Percentiles rank a stretch among this genome's conserved stretches.
Conservation (phyloP, 2,888 invertebrate species). For the Caenorhabditis sp. region DNA sequence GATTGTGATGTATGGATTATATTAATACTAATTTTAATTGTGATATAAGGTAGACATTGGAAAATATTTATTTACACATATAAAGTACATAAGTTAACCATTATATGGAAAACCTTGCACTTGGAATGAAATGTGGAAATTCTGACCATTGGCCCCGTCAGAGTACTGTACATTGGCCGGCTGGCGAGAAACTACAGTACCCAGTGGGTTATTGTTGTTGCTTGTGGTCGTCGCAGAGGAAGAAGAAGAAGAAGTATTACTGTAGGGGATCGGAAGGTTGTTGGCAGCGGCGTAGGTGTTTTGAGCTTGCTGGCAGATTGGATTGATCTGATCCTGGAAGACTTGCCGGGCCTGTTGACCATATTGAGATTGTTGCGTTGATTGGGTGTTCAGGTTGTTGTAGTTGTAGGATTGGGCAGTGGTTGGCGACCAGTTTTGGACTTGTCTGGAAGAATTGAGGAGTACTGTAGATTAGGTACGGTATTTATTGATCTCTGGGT, state of each 20-base stretch:
- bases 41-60: no score
- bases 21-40: no score
- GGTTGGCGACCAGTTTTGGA: slow-evolving; percentile 50
- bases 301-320: slow-evolving; percentile 37
- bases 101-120: slow-evolving; percentile 25
- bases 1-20: no score
- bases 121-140: slow-evolving; percentile 39
- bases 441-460: slow-evolving; percentile 14
- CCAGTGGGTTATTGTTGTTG: not conserved
- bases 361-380: slow-evolving; percentile 44
- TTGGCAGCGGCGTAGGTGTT: slow-evolving; percentile 24
- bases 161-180: slow-evolving; percentile 32
- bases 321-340: slow-evolving; percentile 57
- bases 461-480: no score
- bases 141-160: slow-evolving; percentile 10
- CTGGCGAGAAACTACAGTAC: not conserved
- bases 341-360: slow-evolving; percentile 48
- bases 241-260: slow-evolving; percentile 1
- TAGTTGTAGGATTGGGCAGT: slow-evolving; percentile 50
- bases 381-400: slow-evolving; percentile 44
- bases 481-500: no score
- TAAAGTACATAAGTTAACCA: no score
- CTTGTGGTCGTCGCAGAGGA: slow-evolving; percentile 4
- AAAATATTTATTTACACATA: no score
- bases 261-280: slow-evolving; percentile 23